Percentiles rank a stretch among this genome's conserved stretches.
Conservation (phyloP, 2,797 vertebrate species). For the Enteromius mattozi region DNA sequence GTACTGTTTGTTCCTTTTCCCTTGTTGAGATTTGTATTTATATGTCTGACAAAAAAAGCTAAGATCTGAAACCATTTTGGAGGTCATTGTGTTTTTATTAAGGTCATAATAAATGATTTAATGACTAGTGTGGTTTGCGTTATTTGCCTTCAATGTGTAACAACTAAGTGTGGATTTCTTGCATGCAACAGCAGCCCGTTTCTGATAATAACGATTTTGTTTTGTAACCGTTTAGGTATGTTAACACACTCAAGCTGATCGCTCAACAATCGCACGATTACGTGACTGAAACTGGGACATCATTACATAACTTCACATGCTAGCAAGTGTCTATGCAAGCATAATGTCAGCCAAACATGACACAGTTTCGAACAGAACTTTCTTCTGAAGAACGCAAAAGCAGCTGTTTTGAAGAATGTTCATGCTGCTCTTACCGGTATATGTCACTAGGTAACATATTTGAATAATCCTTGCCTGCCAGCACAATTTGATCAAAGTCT, state of each 20-base stretch:
- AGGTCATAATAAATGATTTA: slow-evolving; percentile 50
- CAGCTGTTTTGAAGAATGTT: not conserved
- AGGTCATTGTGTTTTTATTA: slow-evolving; percentile 50
- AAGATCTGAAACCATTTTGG: slow-evolving; percentile 62
- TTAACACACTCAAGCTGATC: slow-evolving; percentile 11
- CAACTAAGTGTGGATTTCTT: not conserved
- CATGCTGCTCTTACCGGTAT: not conserved
- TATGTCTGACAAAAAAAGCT: slow-evolving; percentile 72
- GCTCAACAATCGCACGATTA: not conserved
- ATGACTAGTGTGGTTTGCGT: slow-evolving; percentile 5
- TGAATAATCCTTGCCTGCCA: too few relatives aligned
- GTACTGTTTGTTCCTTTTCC: slow-evolving; percentile 63
- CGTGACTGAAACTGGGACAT: slow-evolving; percentile 11
- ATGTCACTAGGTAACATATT: too few relatives aligned
- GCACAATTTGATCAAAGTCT: too few relatives aligned
- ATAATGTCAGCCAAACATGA: not conserved
- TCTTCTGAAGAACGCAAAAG: not conserved
- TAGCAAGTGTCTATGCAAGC: not conserved
- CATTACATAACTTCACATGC: not conserved
- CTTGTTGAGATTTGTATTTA: slow-evolving; percentile 76
- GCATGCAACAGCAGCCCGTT: not conserved
- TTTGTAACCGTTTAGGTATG: not conserved
- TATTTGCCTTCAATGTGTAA: not conserved
- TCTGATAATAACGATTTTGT: not conserved
- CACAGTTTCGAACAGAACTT: not conserved